Conservation (phyloP, 2,797 vertebrate species). For the Spinus olivaceus region DNA sequence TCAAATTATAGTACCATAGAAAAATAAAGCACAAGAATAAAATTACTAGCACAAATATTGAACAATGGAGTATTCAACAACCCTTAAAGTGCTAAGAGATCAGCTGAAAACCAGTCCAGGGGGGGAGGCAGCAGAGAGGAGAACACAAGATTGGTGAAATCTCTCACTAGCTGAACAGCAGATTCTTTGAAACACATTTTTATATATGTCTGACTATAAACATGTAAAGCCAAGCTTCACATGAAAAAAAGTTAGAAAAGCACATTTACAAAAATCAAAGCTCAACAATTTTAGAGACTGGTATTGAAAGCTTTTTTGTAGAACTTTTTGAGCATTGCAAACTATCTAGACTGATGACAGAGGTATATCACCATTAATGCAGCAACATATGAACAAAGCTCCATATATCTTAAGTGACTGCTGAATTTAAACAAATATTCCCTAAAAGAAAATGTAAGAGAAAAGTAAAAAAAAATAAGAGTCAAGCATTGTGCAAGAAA, state of each 20-base stretch:
- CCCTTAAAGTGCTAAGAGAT: background rate
- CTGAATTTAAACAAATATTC: background rate
- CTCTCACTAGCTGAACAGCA: background rate
- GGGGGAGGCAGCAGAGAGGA: background rate
- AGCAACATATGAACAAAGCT: background rate
- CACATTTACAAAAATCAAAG: background rate
- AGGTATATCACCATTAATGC: background rate
- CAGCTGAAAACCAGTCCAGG: background rate
- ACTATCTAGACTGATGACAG: background rate
- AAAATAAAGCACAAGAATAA: background rate
- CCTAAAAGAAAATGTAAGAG: background rate
- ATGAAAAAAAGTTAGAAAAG: background rate
- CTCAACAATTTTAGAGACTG: background rate
- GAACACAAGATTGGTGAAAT: background rate
- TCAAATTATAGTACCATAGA: background rate
- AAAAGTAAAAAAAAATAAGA: background rate
- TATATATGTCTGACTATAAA: background rate
- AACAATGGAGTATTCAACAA: background rate
- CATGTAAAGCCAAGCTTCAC: background rate
- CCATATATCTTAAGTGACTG: background rate
- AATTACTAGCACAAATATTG: background rate
- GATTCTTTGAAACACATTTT: background rate
- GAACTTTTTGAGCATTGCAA: background rate
- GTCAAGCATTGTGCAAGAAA: background rate
- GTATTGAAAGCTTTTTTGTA: background rate